Base-by-base conservation (phyloP, 2,113 vertebrate species). In the Capreolus pygargus region DNA sequence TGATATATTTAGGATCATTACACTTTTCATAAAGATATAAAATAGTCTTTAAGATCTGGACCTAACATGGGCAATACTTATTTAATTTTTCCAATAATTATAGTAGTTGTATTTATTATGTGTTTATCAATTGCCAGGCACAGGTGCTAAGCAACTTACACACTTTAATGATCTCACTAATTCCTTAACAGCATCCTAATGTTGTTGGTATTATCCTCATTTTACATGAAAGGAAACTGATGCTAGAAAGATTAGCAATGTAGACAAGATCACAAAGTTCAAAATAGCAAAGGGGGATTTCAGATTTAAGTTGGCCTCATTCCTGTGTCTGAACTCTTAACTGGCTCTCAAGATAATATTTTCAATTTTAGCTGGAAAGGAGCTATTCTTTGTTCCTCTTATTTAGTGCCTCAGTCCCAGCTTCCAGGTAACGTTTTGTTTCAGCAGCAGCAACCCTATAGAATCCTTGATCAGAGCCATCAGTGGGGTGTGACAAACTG, bases 71-170 rank as follows among this genome's bases (percentile, higher is more conserved):
- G 21, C 54, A 27, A 87, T 33, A 47, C 3, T 97, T 86, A 64
- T 43, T 94, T 93, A 95, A 78, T 95, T 87, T 36, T 95, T 94
- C 13, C 19, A 81, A 33, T 60, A 88, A 93, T 90, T 39, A 92
- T 3, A 86, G 45, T 6, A 55, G 6, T 39, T 88, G 28, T 14
- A 13, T 55, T 90, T 93, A 88, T 33, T 91, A 10, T 78, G 43
- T 82, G 33, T n/a, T 60, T 83, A 52, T 10, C 27, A 14, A 97
- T 78, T 89, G 50, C 36, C 54, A 97, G 25, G 28, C 54, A 64
- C 60, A 10, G 47, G 54, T 83, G 30, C 43, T 60, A 70, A 93
- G 47, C 79, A 94, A 95, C 55, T 88, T 83, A 19, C 43, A 89
- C 89, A 13, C 36, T 70, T 76, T 78, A 86, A 84, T 86, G 55